phyloP scores from a whole-genome alignment of 2,113 vertebrate species.

The Bagarius yarrelli region DNA sequence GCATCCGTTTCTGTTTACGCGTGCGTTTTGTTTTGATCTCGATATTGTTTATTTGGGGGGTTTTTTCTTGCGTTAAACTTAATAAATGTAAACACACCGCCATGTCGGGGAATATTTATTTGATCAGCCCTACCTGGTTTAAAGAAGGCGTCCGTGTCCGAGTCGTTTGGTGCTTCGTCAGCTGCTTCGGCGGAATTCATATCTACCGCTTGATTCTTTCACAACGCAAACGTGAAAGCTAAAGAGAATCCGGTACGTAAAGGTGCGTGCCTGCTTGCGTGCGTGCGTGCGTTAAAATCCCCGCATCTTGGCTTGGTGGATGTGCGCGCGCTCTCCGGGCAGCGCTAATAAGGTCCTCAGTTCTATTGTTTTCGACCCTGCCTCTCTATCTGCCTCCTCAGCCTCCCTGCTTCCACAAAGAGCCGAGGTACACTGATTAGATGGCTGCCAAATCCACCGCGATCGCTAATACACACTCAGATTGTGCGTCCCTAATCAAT shows the following conservation, averaged over 20 bases:
- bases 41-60: not conserved
- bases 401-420: not conserved
- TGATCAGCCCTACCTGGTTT: conserved; percentile 75
- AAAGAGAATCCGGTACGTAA: conserved; percentile 54
- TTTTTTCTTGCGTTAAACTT: not conserved
- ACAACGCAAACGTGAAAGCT: conserved; percentile 22
- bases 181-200: conserved; percentile 82
- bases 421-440: conserved; percentile 1
- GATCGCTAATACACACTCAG: not conserved
- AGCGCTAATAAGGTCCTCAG: conserved; percentile 38
- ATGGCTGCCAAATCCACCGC: not conserved
- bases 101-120: not conserved
- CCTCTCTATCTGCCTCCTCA: conserved; percentile 37
- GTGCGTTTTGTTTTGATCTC: not conserved
- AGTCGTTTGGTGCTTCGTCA: conserved; percentile 81
- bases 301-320: conserved; percentile 41
- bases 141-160: conserved; percentile 85
- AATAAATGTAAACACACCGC: not conserved
- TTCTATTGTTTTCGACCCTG: conserved; percentile 62
- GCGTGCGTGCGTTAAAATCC: conserved; percentile 44
- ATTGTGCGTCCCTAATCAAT: not conserved
- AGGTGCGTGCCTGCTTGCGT: not conserved
- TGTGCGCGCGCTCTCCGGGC: conserved; percentile 37
- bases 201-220: conserved; percentile 58
- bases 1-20: not conserved